Evolutionary conservation across 2,113 vertebrate genomes (phyloP).

Genomic region (Camelus bactrianus): DNA sequence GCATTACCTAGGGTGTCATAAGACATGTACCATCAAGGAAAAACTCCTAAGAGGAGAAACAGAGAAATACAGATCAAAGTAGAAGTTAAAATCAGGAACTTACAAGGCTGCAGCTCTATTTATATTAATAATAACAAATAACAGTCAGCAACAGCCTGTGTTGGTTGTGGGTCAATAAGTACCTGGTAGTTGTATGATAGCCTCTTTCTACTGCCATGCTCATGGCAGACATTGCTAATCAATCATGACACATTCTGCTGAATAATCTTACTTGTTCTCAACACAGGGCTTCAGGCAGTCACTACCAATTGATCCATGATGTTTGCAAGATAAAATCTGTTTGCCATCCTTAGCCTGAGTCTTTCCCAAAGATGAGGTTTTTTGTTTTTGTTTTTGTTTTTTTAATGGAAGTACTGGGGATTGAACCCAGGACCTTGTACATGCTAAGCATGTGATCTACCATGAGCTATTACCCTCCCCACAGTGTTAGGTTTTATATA

Average conservation of each 20-base stretch:
- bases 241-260: not conserved
- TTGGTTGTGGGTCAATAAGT: not conserved
- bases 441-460: too few relatives aligned
- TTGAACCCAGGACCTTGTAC: too few relatives aligned
- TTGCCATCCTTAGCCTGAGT: not conserved
- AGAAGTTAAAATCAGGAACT: not conserved
- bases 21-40: not conserved
- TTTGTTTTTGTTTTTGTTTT: too few relatives aligned
- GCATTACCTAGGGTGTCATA: too few relatives aligned
- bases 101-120: not conserved
- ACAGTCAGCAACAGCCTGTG: not conserved
- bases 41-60: not conserved
- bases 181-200: not conserved
- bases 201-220: not conserved
- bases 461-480: too few relatives aligned
- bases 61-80: not conserved
- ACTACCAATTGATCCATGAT: not conserved
- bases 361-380: not conserved
- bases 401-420: too few relatives aligned
- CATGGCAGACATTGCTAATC: not conserved
- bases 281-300: not conserved
- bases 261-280: not conserved
- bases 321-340: not conserved
- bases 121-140: not conserved
- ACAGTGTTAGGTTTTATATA: not conserved